Evolutionary conservation across 2,888 invertebrate species (phyloP).

Genomic region (Phalangium opilio): DNA sequence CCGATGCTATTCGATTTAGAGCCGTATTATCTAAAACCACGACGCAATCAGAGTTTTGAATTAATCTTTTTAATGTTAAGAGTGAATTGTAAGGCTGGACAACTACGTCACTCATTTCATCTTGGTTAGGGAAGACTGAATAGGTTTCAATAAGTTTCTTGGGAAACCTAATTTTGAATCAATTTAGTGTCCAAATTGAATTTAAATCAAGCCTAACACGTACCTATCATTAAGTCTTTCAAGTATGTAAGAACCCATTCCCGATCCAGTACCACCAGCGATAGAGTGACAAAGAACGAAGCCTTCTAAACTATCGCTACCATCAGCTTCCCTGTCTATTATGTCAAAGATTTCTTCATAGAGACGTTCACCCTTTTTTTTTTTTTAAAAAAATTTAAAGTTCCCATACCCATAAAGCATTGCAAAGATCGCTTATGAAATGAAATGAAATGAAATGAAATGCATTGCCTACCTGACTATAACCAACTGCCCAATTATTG

Average conservation of each 20-base stretch:
- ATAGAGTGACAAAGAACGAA: slow-evolving; percentile 98
- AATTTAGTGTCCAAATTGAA: no score
- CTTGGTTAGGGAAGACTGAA: slow-evolving; percentile 96
- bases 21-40: slow-evolving; percentile 97
- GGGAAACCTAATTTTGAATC: slow-evolving; percentile 52
- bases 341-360: slow-evolving; percentile 97
- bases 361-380: slow-evolving; percentile 75
- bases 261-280: slow-evolving; percentile 97
- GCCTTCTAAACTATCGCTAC: slow-evolving; percentile 94
- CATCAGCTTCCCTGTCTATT: slow-evolving; percentile 94
- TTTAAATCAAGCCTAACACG: not conserved
- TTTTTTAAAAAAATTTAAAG: slow-evolving; percentile 35
- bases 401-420: not conserved
- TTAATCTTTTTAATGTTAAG: slow-evolving; percentile 79
- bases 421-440: no score
- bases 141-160: slow-evolving; percentile 97
- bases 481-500: slow-evolving; percentile 98
- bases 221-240: slow-evolving; percentile 60
- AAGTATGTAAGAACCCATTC: slow-evolving; percentile 91
- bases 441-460: no score
- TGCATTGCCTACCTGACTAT: slow-evolving; percentile 37
- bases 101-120: slow-evolving; percentile 90
- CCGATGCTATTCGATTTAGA: slow-evolving; percentile 47
- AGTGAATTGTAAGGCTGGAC: slow-evolving; percentile 94
- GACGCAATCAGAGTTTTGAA: slow-evolving; percentile 90